Evolutionary conservation across 2,888 invertebrate species (phyloP).

Genomic region (Arctia plantaginis): DNA sequence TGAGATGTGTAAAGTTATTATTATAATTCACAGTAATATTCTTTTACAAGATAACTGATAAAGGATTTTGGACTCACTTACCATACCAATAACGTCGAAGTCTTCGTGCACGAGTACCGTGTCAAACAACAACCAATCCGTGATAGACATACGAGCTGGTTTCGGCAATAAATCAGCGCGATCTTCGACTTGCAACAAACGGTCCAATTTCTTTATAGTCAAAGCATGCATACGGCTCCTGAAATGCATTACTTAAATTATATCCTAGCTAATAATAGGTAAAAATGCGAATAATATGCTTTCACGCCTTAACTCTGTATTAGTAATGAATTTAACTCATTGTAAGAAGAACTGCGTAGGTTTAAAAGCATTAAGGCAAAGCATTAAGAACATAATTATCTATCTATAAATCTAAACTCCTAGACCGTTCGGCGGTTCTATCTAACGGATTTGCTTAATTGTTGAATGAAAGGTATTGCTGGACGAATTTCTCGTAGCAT

Average conservation of each 20-base stretch:
- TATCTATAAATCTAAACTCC: too few relatives aligned
- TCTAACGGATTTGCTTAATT: too few relatives aligned
- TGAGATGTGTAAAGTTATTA: too few relatives aligned
- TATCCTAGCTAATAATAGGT: background rate
- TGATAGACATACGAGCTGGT: constrained; percentile 69
- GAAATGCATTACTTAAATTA: constrained; percentile 18
- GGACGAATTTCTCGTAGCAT: too few relatives aligned
- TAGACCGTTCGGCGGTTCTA: too few relatives aligned
- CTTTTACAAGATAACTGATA: background rate
- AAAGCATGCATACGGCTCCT: constrained; percentile 76
- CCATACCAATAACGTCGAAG: constrained; percentile 74
- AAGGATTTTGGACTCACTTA: constrained; percentile 44
- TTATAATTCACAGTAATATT: background rate
- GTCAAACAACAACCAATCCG: constrained; percentile 80
- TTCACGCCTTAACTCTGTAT: too few relatives aligned
- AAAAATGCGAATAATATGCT: background rate
- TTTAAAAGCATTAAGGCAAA: too few relatives aligned
- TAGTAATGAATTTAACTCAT: too few relatives aligned
- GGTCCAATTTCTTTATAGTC: constrained; percentile 74
- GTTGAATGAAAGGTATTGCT: too few relatives aligned
- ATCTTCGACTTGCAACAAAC: constrained; percentile 68
- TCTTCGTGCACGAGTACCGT: constrained; percentile 77
- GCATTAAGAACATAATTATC: too few relatives aligned
- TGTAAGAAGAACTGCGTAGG: too few relatives aligned
- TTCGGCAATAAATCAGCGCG: constrained; percentile 54